phyloP scores from a whole-genome alignment of 2,888 invertebrate genomes.

The Drosophila diplacantha region DNA sequence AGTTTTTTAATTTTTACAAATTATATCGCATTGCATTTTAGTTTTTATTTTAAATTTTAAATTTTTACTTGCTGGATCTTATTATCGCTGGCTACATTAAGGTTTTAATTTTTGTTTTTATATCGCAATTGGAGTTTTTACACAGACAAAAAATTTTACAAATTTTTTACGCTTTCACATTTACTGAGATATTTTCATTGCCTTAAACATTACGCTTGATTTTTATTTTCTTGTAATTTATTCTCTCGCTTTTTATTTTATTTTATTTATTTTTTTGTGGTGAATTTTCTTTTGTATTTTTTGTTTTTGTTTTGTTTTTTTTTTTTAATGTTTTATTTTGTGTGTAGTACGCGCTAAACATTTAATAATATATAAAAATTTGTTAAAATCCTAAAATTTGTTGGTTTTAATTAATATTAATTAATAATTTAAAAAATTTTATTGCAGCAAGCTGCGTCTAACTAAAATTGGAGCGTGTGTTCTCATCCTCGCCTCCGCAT shows the following conservation, averaged over 20 bases:
- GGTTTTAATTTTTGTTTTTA: conserved; percentile 36
- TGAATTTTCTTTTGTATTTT: conserved; percentile 25
- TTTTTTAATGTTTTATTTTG: conserved; percentile 20
- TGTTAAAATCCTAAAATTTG: conserved; percentile 73
- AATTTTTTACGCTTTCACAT: conserved; percentile 73
- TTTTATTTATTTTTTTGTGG: conserved; percentile 19
- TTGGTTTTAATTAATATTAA: conserved; percentile 71
- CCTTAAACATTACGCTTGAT: conserved; percentile 62
- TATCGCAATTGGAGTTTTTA: conserved; percentile 56
- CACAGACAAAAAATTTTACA: conserved; percentile 71
- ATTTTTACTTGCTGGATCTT: conserved; percentile 32
- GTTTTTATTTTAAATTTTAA: conserved; percentile 19
- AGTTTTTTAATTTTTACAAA: conserved; percentile 65
- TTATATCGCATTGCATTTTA: conserved; percentile 68
- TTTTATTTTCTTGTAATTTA: conserved; percentile 13
- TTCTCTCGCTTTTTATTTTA: conserved; percentile 5
- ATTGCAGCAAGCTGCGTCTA: conserved; percentile 71
- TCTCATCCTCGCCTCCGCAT: conserved; percentile 12
- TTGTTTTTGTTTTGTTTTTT: conserved; percentile 7
- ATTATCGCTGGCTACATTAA: conserved; percentile 46
- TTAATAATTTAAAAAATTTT: conserved; percentile 71
- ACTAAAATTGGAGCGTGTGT: conserved; percentile 67
- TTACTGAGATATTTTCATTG: conserved; percentile 68
- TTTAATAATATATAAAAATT: conserved; percentile 70
- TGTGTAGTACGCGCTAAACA: conserved; percentile 64